Conservation (phyloP, 2,888 invertebrate species). For the Leptodirus hochenwartii region DNA sequence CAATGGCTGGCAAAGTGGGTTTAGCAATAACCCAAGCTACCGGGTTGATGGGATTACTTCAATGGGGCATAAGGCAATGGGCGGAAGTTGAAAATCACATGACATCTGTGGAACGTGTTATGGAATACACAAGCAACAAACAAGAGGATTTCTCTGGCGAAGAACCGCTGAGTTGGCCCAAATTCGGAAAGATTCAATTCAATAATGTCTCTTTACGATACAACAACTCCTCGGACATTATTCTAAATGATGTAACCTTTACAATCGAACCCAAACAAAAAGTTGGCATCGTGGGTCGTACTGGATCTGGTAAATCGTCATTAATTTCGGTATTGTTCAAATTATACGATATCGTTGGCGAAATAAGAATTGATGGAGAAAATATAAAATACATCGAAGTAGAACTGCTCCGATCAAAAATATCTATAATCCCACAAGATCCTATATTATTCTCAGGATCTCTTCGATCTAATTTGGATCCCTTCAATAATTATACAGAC, state of each 20-base stretch:
- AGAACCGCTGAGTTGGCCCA: conserved; percentile 53
- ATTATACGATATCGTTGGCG: conserved; percentile 53
- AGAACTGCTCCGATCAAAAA: conserved; percentile 51
- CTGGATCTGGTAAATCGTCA: conserved; percentile 67
- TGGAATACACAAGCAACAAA: conserved; percentile 28
- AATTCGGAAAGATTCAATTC: conserved; percentile 47
- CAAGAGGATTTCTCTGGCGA: conserved; percentile 19
- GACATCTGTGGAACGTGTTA: conserved; percentile 74
- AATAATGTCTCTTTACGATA: conserved; percentile 52
- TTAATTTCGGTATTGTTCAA: conserved; percentile 62
- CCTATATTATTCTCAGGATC: conserved; percentile 74
- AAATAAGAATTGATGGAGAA: conserved; percentile 60
- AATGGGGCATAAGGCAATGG: conserved; percentile 60
- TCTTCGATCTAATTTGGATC: conserved; percentile 74
- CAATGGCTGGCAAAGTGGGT: conserved; percentile 61
- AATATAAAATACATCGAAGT: conserved; percentile 51
- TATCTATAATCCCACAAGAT: conserved; percentile 74
- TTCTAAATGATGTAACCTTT: conserved; percentile 51
- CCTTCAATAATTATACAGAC: conserved; percentile 60
- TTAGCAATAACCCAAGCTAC: conserved; percentile 65
- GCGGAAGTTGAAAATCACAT: conserved; percentile 66
- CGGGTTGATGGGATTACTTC: conserved; percentile 42
- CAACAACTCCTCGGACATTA: conserved; percentile 44
- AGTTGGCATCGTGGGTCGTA: conserved; percentile 62
- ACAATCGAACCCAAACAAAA: conserved; percentile 46